Conservation (phyloP, 2,888 invertebrate species). For the Minunthozetes semirufus region DNA sequence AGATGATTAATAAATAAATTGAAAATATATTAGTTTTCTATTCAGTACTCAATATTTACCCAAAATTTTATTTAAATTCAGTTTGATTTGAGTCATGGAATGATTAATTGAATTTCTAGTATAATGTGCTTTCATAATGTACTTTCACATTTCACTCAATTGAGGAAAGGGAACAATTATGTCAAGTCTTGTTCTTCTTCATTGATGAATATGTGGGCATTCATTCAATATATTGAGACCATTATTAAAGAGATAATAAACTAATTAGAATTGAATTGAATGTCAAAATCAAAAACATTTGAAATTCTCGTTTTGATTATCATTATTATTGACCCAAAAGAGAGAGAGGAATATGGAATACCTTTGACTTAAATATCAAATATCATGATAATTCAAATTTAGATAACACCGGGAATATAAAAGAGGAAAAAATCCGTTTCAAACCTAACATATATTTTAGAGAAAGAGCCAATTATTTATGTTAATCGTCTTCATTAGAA, state of each 20-base stretch:
- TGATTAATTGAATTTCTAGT: no score
- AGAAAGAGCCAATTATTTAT: not conserved
- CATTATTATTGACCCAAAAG: slow-evolving; percentile 1
- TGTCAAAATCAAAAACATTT: not conserved
- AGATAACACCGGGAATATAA: not conserved
- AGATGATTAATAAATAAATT: no score
- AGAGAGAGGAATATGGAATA: no score
- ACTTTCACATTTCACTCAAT: not conserved
- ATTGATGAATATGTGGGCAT: not conserved
- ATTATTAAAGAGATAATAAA: not conserved
- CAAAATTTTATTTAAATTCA: no score
- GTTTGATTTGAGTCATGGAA: no score
- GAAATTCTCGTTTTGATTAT: not conserved
- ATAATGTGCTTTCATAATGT: no score
- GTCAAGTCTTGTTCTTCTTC: not conserved
- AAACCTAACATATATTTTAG: slow-evolving; percentile 3
- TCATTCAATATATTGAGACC: not conserved
- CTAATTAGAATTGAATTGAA: slow-evolving; percentile 1
- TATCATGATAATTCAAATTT: not conserved
- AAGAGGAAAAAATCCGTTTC: not conserved
- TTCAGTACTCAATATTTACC: no score
- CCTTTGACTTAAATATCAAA: not conserved
- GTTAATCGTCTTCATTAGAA: slow-evolving; percentile 9
- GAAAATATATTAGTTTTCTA: no score
- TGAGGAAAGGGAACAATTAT: not conserved